Base-by-base conservation (phyloP, 2,888 invertebrate species). In the Syritta pipiens region DNA sequence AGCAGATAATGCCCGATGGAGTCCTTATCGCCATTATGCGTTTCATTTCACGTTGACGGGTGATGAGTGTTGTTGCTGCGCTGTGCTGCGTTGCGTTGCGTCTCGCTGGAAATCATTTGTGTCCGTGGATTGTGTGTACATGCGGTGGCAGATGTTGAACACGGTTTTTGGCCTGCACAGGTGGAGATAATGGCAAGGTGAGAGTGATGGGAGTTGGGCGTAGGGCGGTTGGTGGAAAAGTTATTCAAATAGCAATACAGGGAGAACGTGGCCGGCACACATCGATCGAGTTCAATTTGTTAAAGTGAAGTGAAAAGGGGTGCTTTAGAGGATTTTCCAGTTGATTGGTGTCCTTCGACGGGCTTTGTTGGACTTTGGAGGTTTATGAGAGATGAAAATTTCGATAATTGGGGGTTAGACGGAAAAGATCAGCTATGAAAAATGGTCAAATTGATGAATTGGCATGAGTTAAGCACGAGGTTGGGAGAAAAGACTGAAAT, bases 21-120 rank as follows among this genome's bases (percentile, higher is more conserved):
- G 46, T 67, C 67, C 46, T 67, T 46, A 65, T 65, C 53, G 26
- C 14, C 26, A 46, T 35, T 53, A 53, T 55, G 53, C 26, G 35
- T 55, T 37, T 12, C 42, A 10, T 10, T 30, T 42, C 42, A 51
- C 35, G 9, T 67, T 37, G 30, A 14, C 12, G 30, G 30, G 9
- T 48, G 51, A 44, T 63, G 51, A 63, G 42, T 51, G 22, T 7
- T 59, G 59, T 14, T 30, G 7, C 20, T 59, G 12, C n/a, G n/a
- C n/a, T n/a, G n/a, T n/a, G n/a, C n/a, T n/a, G n/a, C n/a, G n/a
- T n/a, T n/a, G n/a, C n/a, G n/a, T 9, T 42, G 42, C 10, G 7
- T 44, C 22, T 51, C 30, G 4, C 10, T 51, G 63, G 51, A 17
- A 44, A 35, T 35, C 53, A 53, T 65, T 53, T 35, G 26, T 53